Evolutionary conservation across 2,888 invertebrate species (phyloP).

Genomic region (Eilema caniola): DNA sequence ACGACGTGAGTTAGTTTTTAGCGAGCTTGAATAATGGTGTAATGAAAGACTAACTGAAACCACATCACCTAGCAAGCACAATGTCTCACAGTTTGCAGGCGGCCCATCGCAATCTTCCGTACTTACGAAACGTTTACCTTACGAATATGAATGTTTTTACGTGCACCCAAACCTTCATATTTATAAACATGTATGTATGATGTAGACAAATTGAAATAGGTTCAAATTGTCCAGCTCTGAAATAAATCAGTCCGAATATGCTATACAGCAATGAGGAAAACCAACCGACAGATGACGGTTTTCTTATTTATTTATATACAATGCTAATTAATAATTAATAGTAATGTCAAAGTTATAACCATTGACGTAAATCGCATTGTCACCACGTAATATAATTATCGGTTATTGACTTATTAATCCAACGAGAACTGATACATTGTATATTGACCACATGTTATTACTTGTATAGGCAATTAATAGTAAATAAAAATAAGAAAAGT

Average conservation of each 20-base stretch:
- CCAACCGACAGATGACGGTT: neutral
- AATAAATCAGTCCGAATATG: neutral
- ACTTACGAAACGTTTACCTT: too few species aligned
- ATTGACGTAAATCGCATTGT: conserved; percentile 1
- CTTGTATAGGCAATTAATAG: too few species aligned
- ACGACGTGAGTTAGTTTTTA: too few species aligned
- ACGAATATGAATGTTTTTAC: too few species aligned
- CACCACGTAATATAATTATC: neutral
- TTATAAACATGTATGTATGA: too few species aligned
- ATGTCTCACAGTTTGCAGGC: too few species aligned
- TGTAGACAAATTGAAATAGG: neutral
- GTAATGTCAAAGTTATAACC: neutral
- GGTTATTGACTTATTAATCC: neutral
- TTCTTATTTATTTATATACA: conserved; percentile 8
- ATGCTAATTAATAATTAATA: neutral
- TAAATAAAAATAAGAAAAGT: neutral
- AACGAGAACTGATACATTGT: neutral
- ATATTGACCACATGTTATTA: neutral
- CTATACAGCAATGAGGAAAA: conserved; percentile 11
- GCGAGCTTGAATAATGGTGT: too few species aligned
- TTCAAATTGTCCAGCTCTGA: neutral
- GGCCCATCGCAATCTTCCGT: too few species aligned
- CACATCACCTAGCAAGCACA: too few species aligned
- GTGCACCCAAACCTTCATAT: too few species aligned
- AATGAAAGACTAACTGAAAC: too few species aligned